Conservation (phyloP, 2,797 vertebrate species). For the Botia kubotai region DNA sequence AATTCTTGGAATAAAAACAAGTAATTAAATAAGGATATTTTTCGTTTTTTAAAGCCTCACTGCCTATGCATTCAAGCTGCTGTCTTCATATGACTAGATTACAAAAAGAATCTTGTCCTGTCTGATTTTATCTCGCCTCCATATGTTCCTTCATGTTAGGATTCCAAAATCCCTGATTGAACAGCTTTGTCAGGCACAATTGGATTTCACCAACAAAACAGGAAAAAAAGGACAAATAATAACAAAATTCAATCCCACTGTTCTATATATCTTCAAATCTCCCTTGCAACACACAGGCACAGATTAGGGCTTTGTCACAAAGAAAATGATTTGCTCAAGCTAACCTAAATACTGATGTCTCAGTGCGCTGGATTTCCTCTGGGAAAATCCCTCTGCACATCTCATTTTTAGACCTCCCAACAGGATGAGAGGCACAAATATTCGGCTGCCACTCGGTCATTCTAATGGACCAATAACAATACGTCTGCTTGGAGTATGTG, state of each 20-base stretch:
- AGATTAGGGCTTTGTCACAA: slow-evolving; percentile 78
- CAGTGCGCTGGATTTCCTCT: slow-evolving; percentile 71
- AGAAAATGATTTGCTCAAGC: slow-evolving; percentile 72
- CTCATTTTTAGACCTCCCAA: slow-evolving; percentile 30
- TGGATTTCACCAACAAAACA: slow-evolving; percentile 61
- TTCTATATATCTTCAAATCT: slow-evolving; percentile 71
- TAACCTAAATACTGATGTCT: slow-evolving; percentile 77
- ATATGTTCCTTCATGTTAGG: slow-evolving; percentile 71
- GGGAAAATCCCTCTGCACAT: slow-evolving; percentile 61
- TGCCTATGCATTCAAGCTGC: slow-evolving; percentile 68
- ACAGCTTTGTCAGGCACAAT: slow-evolving; percentile 72
- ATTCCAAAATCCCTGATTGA: slow-evolving; percentile 68
- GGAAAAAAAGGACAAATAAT: slow-evolving; percentile 62
- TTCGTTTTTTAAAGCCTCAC: slow-evolving; percentile 74
- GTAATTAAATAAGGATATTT: slow-evolving; percentile 16
- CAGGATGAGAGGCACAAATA: slow-evolving; percentile 3
- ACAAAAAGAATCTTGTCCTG: slow-evolving; percentile 57
- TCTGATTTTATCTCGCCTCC: slow-evolving; percentile 69
- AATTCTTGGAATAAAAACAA: background rate
- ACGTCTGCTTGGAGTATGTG: background rate
- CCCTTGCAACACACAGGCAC: slow-evolving; percentile 52
- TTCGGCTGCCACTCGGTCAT: slow-evolving; percentile 23
- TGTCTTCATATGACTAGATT: slow-evolving; percentile 55
- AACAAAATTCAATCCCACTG: slow-evolving; percentile 54
- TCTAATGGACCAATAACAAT: background rate